A percentile compares a stretch with the other conserved stretches of the same genome.
Evolutionary conservation across 1,140 invertebrate species (phyloP).

Genomic region (Coelopa frigida): DNA sequence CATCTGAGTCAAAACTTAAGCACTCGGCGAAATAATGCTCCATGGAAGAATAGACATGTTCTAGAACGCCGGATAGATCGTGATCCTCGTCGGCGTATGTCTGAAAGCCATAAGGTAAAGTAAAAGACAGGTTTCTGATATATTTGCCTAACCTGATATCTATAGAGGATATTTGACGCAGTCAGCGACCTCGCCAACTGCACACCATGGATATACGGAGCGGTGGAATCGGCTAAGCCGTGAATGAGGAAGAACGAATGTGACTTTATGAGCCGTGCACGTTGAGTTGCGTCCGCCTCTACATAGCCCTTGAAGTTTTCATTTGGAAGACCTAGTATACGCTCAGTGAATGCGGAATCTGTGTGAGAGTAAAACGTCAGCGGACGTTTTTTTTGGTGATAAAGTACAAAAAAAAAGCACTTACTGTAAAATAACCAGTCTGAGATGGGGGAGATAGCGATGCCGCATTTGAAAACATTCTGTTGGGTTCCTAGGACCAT

Average conservation of each 20-base stretch:
- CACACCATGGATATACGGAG: constrained; percentile 87
- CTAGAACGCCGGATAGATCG: constrained; percentile 64
- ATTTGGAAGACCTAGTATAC: constrained; percentile 76
- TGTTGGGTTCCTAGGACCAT: constrained; percentile 81
- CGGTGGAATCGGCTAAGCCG: constrained; percentile 77
- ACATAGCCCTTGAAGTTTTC: constrained; percentile 92
- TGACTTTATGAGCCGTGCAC: constrained; percentile 74
- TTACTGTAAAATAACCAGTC: constrained; percentile 94
- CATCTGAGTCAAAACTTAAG: constrained; percentile 72
- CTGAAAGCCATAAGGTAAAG: constrained; percentile 45
- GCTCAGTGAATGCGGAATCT: constrained; percentile 94
- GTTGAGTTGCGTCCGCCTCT: constrained; percentile 79
- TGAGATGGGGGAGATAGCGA: constrained; percentile 86
- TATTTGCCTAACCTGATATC: constrained; percentile 67
- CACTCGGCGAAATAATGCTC: constrained; percentile 77
- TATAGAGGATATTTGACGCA: constrained; percentile 77
- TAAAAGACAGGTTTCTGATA: not conserved
- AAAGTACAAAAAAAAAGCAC: constrained; percentile 29
- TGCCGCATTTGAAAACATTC: constrained; percentile 82
- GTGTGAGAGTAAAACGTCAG: constrained; percentile 1
- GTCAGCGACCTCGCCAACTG: constrained; percentile 80
- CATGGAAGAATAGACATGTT: constrained; percentile 79
- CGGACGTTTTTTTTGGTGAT: too few species aligned
- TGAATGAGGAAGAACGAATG: constrained; percentile 84
- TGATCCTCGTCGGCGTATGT: constrained; percentile 79